Conservation (phyloP, 2,888 invertebrate species). For the Protophormia terraenovae region DNA sequence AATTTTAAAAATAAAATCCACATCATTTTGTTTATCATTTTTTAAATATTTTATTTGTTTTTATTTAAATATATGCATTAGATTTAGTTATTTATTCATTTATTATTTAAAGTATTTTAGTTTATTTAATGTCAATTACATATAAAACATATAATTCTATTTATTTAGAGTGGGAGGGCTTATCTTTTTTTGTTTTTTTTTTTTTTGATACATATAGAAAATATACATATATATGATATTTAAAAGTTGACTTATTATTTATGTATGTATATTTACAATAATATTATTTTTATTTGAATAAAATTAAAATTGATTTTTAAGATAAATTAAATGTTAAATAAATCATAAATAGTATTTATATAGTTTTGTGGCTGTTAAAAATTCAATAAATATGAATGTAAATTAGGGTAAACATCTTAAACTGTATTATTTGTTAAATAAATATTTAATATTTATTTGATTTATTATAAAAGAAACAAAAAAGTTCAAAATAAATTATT, state of each 20-base stretch:
- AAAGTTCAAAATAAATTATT: too few relatives aligned
- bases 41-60: not conserved
- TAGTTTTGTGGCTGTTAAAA: not conserved
- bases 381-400: not conserved
- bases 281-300: not conserved
- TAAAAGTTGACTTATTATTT: not conserved
- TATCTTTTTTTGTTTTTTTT: not conserved
- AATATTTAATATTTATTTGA: too few relatives aligned
- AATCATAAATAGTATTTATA: not conserved
- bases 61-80: not conserved
- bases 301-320: not conserved
- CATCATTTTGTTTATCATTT: not conserved
- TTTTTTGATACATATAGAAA: not conserved
- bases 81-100: not conserved
- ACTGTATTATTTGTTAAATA: not conserved
- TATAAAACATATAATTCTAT: not conserved
- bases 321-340: not conserved
- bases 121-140: constrained; percentile 3
- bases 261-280: not conserved
- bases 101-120: not conserved
- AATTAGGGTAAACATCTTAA: too few relatives aligned
- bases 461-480: not conserved
- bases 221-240: not conserved
- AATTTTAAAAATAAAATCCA: too few relatives aligned
- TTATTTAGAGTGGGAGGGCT: not conserved